Evolutionary conservation across 2,888 invertebrate genomes (phyloP), one percentile per base, ranked within the genome.

Genomic region (Callimorpha dominula): DNA sequence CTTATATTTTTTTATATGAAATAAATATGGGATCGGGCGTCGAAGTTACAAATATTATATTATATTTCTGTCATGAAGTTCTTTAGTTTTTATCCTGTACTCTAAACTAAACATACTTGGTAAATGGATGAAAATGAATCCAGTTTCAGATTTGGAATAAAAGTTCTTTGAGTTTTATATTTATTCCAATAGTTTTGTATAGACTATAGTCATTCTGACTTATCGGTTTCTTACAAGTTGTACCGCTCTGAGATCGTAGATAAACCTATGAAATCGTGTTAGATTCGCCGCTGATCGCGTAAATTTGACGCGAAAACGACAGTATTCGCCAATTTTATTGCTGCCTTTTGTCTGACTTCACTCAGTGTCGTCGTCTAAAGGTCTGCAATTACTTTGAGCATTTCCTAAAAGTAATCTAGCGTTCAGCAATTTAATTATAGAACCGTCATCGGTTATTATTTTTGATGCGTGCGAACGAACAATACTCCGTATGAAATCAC

Each of bases 241-340:
- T 8, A 71, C 79, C 79, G 80, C 77, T 73, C 65, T 69, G 72
- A 74, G 76, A 84, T 82, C 80, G 80, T 76, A 81, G 83, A 82
- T 85, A 83, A 81, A 83, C 79, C 82, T 81, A 81, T 85, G 81
- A 80, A 86, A 86, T 84, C 82, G 84, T 84, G 82, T 87, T 88
- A 85, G 85, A 78, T 82, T 82, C 85, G 85, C 85, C 80, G 83
- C 79, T 78, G 82, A 78, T 78, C 82, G 75, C 72, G 74, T 78
- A 74, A 80, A 81, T 81, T 83, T 85, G 78, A 83, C 80, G 84
- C 83, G 81, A 85, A 86, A 78, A 78, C 81, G 85, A 87, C 84
- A 84, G 78, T 79, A 80, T 73, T 74, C 71, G 66, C 74, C 80
- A 84, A 82, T 83, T 88, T 88, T 88, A 88, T 88, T 79, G 81